Conservation (phyloP, 2,797 vertebrate genomes). For the Gambelia wislizenii region DNA sequence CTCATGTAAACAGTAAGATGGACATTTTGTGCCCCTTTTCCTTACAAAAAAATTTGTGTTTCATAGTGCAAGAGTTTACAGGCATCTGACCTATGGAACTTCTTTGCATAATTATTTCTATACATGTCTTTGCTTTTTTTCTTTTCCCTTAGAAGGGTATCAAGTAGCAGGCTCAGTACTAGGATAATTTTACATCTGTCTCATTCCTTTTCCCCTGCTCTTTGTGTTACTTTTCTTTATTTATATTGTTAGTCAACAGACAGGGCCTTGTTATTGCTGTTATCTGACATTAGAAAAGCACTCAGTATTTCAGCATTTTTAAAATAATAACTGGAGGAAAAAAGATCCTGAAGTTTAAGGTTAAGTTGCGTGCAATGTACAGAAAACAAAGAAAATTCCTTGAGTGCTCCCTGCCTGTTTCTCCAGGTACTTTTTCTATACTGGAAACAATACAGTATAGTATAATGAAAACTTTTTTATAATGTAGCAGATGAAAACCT, state of each 20-base stretch:
- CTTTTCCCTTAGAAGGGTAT: not conserved
- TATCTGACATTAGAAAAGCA: not conserved
- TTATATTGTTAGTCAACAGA: not conserved
- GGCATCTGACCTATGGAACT: not conserved
- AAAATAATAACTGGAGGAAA: not conserved
- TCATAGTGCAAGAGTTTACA: not conserved
- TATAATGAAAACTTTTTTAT: not conserved
- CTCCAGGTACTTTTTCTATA: not conserved
- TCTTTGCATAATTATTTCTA: not conserved
- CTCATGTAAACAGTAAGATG: not conserved
- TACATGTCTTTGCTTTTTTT: not conserved
- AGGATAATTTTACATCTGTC: not conserved
- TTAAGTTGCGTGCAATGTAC: not conserved
- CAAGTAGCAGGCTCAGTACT: too few species aligned
- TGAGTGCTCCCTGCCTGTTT: not conserved
- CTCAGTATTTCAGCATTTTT: not conserved
- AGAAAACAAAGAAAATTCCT: not conserved
- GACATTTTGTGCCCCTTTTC: conserved; percentile 1
- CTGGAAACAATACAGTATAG: not conserved
- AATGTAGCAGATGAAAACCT: not conserved
- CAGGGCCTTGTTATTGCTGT: not conserved
- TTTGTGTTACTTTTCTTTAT: not conserved
- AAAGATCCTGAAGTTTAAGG: not conserved
- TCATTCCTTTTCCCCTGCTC: not conserved
- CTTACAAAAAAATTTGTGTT: not conserved